Conservation (phyloP, 2,113 vertebrate genomes). For the Plectropomus leopardus region DNA sequence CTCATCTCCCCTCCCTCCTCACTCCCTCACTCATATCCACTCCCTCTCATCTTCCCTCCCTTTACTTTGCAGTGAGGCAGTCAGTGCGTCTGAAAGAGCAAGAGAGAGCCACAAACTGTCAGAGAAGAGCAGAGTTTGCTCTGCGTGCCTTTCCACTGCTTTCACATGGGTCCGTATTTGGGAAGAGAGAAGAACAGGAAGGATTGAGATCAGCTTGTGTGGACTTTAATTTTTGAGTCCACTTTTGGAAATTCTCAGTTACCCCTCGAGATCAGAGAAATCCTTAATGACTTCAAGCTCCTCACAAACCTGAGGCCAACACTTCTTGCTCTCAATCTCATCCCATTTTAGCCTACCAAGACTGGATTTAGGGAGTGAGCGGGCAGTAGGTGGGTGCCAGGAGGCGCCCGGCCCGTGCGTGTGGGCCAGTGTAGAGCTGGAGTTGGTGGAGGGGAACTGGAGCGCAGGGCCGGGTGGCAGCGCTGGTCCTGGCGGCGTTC, state of each 20-base stretch:
- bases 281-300: slow-evolving; percentile 35
- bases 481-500: slow-evolving; percentile 39
- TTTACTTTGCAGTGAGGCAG: slow-evolving; percentile 69
- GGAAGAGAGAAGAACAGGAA: background rate
- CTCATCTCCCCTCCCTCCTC: slow-evolving; percentile 60
- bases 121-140: slow-evolving; percentile 61
- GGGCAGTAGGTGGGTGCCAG: slow-evolving; percentile 74
- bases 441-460: slow-evolving; percentile 83
- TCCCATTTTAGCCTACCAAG: slow-evolving; percentile 62
- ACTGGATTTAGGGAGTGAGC: slow-evolving; percentile 78
- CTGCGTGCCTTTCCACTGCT: slow-evolving; percentile 14
- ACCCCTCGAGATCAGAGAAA: slow-evolving; percentile 19
- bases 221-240: slow-evolving; percentile 22
- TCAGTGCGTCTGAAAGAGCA: slow-evolving; percentile 60
- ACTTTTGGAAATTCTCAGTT: slow-evolving; percentile 19
- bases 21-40: slow-evolving; percentile 78
- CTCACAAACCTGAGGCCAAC: slow-evolving; percentile 6
- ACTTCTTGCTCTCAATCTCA: background rate
- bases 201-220: slow-evolving; percentile 17
- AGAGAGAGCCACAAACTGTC: slow-evolving; percentile 71
- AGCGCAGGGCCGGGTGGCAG: slow-evolving; percentile 71
- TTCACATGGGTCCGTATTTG: slow-evolving; percentile 26
- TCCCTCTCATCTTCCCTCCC: slow-evolving; percentile 73
- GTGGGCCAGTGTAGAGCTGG: slow-evolving; percentile 72
- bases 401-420: slow-evolving; percentile 69